phyloP scores from a whole-genome alignment of 2,797 vertebrate species.

The Coreius guichenoti region DNA sequence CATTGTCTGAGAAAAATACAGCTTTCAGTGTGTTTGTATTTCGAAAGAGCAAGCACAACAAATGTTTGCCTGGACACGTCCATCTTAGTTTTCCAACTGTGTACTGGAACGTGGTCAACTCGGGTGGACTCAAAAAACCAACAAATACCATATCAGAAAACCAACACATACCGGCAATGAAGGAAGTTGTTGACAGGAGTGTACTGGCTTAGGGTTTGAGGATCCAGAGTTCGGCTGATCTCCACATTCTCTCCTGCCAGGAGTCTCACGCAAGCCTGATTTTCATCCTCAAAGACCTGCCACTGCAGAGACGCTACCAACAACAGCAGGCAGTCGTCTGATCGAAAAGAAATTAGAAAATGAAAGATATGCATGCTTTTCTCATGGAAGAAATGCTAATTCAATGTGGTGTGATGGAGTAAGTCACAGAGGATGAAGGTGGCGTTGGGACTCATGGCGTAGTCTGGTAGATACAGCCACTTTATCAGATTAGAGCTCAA shows the following conservation, averaged over 20 bases:
- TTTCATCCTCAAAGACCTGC: conserved; percentile 82
- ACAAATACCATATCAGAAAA: conserved; percentile 60
- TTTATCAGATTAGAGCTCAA: conserved; percentile 82
- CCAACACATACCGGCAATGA: conserved; percentile 72
- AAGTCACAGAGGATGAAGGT: conserved; percentile 81
- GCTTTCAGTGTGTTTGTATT: not conserved
- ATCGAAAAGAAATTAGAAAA: not conserved
- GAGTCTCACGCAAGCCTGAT: conserved; percentile 70
- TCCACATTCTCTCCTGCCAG: conserved; percentile 78
- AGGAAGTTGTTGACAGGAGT: conserved; percentile 77
- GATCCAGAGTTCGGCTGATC: conserved; percentile 77
- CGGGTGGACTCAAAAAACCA: not conserved
- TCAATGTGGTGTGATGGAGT: not conserved
- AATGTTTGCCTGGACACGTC: not conserved
- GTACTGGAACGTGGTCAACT: not conserved
- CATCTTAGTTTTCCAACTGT: not conserved
- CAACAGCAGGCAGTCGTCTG: conserved; percentile 82
- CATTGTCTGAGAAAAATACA: not conserved
- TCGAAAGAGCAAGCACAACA: not conserved
- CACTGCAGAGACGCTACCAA: conserved; percentile 82
- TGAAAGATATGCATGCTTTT: not conserved
- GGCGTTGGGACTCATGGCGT: conserved; percentile 78
- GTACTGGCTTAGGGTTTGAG: conserved; percentile 73
- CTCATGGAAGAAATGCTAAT: not conserved
- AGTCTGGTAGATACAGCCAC: conserved; percentile 84